Base-by-base conservation (phyloP, 2,113 vertebrate species). In the Mesocricetus auratus region DNA sequence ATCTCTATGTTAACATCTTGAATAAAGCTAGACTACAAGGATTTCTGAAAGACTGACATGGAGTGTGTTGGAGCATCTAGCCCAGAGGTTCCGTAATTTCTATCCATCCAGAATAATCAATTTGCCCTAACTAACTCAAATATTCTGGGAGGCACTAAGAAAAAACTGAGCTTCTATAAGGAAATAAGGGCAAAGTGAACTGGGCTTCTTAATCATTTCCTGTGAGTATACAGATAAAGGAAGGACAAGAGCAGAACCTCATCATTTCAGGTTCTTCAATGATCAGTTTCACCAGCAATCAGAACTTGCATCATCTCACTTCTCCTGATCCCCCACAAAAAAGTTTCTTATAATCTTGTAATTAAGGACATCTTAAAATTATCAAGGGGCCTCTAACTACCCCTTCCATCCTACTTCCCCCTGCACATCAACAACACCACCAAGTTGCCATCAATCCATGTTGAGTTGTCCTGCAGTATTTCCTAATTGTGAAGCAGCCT, bases 151-250 rank as follows among this genome's bases (percentile, higher is more conserved):
- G 68, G 82, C 71, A 95, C 74, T 68, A 94, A 50, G 73, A 91
- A 95, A 91, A 68, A 58, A 66, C 69, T 91, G 82, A 97, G 69
- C 74, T 96, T 96, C 69, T 79, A 95, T 58, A 93, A 96, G 79
- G 50, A 95, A 95, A 68, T 88, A 90, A 7, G 5, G 22, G 31
- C 42, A 79, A 31, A 90, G 58, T 42, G 88, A 94, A 94, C 91
- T 73, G 60, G 31, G 29, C 17, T 90, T 90, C 86, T 92, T 89
- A 66, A 82, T 95, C 64, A 66, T 71, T 97, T 97, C 8, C 73
- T 96, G 77, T 39, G 53, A 9, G 21, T 56, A 47, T 83, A 93
- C 50, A 93, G 85, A 85, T 74, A 96, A 91, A 96, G 47, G 19
- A 79, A 56, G 82, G 36, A 15, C 11, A 91, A 90, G 90, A 93